phyloP scores from a whole-genome alignment of 2,113 vertebrate species.

The Bubalus kerabau region DNA sequence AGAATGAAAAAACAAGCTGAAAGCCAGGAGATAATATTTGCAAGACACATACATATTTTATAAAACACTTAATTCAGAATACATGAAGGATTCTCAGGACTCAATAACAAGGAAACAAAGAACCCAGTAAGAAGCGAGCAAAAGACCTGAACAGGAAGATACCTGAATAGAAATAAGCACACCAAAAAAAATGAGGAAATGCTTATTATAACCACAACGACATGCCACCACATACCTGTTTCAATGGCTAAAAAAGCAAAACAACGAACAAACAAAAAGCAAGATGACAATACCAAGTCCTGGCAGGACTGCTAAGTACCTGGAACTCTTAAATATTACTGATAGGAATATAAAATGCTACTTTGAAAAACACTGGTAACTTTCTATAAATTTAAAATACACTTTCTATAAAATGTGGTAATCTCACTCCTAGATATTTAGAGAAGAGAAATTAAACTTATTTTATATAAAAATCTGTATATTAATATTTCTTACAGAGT shows the following conservation, averaged over 20 bases:
- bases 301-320: background rate
- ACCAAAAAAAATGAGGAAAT: background rate
- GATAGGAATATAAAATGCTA: background rate
- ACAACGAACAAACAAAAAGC: background rate
- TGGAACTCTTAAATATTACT: background rate
- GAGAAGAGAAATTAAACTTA: constrained; percentile 19
- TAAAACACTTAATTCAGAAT: background rate
- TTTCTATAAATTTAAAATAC: background rate
- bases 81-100: background rate
- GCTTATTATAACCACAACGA: background rate
- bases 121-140: background rate
- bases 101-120: background rate
- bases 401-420: background rate
- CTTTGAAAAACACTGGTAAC: background rate
- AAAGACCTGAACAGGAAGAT: background rate
- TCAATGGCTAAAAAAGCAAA: background rate
- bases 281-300: background rate
- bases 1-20: background rate
- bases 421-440: background rate
- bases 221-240: background rate
- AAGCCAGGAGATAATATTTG: background rate
- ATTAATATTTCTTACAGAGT: background rate
- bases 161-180: background rate
- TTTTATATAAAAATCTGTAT: background rate
- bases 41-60: background rate